phyloP scores from a whole-genome alignment of 2,797 vertebrate species.

The Cuculus canorus region DNA sequence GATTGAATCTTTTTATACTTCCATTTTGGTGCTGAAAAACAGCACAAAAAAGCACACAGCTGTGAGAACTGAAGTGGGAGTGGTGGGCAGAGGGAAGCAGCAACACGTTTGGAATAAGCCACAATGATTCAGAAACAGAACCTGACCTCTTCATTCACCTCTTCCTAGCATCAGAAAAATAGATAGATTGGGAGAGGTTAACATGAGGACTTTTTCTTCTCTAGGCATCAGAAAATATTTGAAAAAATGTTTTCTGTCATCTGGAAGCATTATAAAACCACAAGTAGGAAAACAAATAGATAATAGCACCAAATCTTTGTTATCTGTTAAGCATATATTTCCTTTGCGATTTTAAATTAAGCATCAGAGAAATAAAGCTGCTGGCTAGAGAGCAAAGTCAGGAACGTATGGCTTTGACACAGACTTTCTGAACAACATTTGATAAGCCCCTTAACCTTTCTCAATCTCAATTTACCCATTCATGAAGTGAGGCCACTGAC shows the following conservation, averaged over 20 bases:
- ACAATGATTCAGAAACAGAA: neutral
- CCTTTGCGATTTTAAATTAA: neutral
- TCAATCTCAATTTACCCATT: neutral
- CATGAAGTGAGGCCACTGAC: neutral
- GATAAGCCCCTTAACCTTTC: neutral
- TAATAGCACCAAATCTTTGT: neutral
- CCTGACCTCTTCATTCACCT: neutral
- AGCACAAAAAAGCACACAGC: slow-evolving; percentile 14
- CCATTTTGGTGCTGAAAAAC: neutral
- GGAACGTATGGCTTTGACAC: neutral
- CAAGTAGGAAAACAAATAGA: neutral
- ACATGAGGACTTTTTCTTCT: neutral
- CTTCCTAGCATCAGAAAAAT: neutral
- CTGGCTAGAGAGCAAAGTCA: neutral
- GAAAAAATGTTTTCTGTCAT: neutral
- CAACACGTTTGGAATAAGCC: neutral
- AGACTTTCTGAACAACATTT: neutral
- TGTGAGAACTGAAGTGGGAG: neutral
- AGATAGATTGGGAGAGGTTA: neutral
- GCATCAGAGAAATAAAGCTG: neutral
- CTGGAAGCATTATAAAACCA: neutral
- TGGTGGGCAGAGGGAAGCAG: neutral
- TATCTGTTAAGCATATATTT: neutral
- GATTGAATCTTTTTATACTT: slow-evolving; percentile 48
- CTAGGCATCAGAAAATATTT: neutral